Evolutionary conservation across 2,888 invertebrate genomes (phyloP), one percentile per base, ranked within the genome.

Genomic region (Bhutanitis thaidina): DNA sequence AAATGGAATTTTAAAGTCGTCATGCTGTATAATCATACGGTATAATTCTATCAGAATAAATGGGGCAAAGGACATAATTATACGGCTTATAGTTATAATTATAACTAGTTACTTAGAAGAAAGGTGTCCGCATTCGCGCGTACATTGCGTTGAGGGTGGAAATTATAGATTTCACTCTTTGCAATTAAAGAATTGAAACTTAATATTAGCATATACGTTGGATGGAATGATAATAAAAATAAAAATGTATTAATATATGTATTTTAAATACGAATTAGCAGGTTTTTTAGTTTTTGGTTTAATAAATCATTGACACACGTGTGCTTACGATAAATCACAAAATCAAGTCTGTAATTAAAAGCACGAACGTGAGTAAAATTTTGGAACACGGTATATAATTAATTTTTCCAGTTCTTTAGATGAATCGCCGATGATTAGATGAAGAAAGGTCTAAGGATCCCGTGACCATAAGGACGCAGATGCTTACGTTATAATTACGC

Each of bases 91-190:
- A 67, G 69, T 73, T 76, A 78, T 83, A 86, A 86, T 87, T 84
- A 81, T 69, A 71, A 74, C 71, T 74, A 76, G 74, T 77, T 78
- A 76, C 69, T 60, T 66, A 49, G 43, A 52, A 51, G 66, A 77
- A 84, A 87, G 87, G 89, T 87, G 87, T 83, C 69, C 78, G 61
- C 61, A 74, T 80, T 85, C 82, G 85, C 87, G 88, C 87, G 84
- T 71, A 62, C 66, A 41, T 71, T 65, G 76, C 75, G 74, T 67
- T 67, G 68, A 62, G 44, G 48, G 49, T 61, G 60, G 63, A 61
- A 67, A 65, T 73, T 69, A 71, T 65, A 54, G 56, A 67, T 62
- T 65, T 64, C 67, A 67, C 76, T 62, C 65, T 64, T 67, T 68
- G 62, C 72, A 72, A 81, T 79, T 77, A 74, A 59, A 55, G 29